Evolutionary conservation across 2,113 vertebrate genomes (phyloP).

Genomic region (Pangasianodon hypophthalmus): DNA sequence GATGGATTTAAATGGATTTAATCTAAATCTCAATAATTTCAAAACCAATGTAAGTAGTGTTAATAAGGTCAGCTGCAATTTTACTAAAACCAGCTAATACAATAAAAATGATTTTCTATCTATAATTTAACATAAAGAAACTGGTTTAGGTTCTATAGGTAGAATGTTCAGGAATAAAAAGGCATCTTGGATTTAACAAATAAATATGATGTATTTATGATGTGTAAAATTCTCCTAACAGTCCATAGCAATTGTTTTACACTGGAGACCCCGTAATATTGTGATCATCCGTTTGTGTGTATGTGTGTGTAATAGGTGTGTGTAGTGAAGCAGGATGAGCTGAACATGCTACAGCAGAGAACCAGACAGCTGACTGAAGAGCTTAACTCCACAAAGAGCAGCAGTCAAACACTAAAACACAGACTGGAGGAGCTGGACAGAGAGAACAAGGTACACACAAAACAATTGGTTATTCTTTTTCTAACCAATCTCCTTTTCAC

Average conservation of each 20-base stretch:
- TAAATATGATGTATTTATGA: not conserved
- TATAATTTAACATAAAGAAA: not conserved
- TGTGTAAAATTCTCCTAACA: not conserved
- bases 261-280: not conserved
- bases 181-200: not conserved
- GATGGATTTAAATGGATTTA: not conserved
- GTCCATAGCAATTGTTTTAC: not conserved
- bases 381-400: constrained; percentile 63
- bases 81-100: not conserved
- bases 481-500: not conserved
- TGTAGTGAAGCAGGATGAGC: constrained; percentile 60
- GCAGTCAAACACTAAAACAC: constrained; percentile 63
- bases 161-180: not conserved
- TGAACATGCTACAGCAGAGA: constrained; percentile 63
- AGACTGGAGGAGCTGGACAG: constrained; percentile 66
- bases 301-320: constrained; percentile 45
- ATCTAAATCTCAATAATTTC: not conserved
- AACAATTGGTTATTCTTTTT: not conserved
- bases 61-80: not conserved
- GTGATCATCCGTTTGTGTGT: constrained; percentile 27
- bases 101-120: not conserved
- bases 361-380: constrained; percentile 70
- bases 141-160: not conserved
- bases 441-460: constrained; percentile 69
- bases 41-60: not conserved